Evolutionary conservation across 2,797 vertebrate genomes (phyloP).

Genomic region (Mus minutoides): DNA sequence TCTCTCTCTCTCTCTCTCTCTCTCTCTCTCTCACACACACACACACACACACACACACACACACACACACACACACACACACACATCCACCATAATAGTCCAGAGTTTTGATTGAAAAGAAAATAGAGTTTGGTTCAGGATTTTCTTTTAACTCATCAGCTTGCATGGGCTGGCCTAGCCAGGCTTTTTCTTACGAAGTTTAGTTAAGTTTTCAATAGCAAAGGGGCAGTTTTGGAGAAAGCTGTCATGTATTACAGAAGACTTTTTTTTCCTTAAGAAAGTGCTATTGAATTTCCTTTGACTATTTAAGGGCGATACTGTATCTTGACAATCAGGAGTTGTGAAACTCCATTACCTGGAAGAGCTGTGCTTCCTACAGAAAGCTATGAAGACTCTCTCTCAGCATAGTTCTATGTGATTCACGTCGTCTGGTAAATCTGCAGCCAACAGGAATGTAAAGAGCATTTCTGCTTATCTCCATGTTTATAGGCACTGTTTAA

Average conservation of each 20-base stretch:
- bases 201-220: conserved; percentile 1
- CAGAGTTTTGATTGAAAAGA: background rate
- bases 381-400: background rate
- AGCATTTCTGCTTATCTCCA: background rate
- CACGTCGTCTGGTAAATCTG: background rate
- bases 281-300: background rate
- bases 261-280: background rate
- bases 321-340: background rate
- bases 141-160: background rate
- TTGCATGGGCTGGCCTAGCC: background rate
- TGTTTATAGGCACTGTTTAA: background rate
- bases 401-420: background rate
- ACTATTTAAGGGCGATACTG: background rate
- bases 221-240: background rate
- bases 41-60: too few species aligned
- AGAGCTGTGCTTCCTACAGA: background rate
- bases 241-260: background rate
- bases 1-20: background rate
- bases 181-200: background rate
- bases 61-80: too few species aligned
- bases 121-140: background rate
- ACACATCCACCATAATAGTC: background rate
- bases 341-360: background rate
- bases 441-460: background rate
- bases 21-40: too few species aligned